phyloP scores from a whole-genome alignment of 2,888 invertebrate species.

The Hermaeophaga mercurialis region DNA sequence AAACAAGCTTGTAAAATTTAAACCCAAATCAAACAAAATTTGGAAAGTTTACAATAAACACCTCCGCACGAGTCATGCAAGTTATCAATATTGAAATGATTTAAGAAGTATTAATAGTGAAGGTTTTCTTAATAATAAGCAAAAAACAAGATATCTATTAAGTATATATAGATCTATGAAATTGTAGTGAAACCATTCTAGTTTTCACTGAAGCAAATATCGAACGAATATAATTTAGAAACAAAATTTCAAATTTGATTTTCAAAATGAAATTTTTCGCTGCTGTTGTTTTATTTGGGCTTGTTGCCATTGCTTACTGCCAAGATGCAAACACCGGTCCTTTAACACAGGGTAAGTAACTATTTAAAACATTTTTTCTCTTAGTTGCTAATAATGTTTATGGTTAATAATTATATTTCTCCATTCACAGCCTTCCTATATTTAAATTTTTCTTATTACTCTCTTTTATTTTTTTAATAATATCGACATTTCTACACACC shows the following conservation, averaged over 20 bases:
- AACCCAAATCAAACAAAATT: not conserved
- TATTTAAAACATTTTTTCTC: not conserved
- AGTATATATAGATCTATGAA: not conserved
- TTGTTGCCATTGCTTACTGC: slow-evolving; percentile 2
- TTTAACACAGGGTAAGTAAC: not conserved
- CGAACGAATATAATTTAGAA: not conserved
- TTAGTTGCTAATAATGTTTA: too few relatives aligned
- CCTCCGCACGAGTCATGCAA: slow-evolving; percentile 1
- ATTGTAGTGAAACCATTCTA: not conserved
- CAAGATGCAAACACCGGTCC: slow-evolving; percentile 1
- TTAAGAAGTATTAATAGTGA: not conserved
- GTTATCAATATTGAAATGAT: not conserved
- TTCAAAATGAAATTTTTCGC: slow-evolving; percentile 13
- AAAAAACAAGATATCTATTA: not conserved
- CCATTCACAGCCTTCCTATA: too few relatives aligned
- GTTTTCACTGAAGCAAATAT: not conserved
- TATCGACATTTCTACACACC: too few relatives aligned
- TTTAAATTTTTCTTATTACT: not conserved
- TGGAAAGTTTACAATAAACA: not conserved
- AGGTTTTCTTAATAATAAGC: not conserved
- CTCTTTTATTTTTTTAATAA: too few relatives aligned
- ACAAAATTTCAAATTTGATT: slow-evolving; percentile 2
- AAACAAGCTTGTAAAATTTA: slow-evolving; percentile 2
- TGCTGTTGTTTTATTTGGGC: slow-evolving; percentile 2
- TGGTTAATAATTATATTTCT: not conserved